These are phyloP conservation scores for Cephalopterus ornatus DNA, from an alignment of 2,113 vertebrate species.

Conservation along the genomic window DNA sequence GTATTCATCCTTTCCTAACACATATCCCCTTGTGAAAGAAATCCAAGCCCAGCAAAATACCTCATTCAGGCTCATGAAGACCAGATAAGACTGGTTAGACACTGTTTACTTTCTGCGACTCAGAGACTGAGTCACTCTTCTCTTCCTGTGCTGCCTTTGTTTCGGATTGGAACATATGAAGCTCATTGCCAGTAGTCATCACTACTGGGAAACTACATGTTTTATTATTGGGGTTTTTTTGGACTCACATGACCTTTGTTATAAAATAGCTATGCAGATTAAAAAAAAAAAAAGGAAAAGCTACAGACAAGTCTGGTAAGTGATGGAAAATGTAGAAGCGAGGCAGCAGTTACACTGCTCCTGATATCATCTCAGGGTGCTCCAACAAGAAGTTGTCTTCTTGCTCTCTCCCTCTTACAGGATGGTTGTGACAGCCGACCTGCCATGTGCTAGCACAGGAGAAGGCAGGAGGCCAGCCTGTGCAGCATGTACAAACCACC, in stretches of 20 bases:
- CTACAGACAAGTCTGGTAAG: not conserved
- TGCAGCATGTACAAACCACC: not conserved
- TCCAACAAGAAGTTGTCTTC: not conserved
- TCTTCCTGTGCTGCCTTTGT: constrained; percentile 51
- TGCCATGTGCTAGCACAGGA: not conserved
- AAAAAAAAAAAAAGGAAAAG: not conserved
- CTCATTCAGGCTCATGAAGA: not conserved
- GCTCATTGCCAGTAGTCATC: constrained; percentile 31
- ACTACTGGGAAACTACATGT: constrained; percentile 21
- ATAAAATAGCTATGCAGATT: not conserved
- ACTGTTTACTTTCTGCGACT: constrained; percentile 19
- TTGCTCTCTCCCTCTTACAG: not conserved
- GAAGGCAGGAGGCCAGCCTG: not conserved
- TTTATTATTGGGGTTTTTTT: constrained; percentile 15
- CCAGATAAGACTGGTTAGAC: constrained; percentile 33
- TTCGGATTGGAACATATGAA: constrained; percentile 31
- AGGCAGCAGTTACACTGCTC: not conserved
- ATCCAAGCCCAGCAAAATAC: not conserved
- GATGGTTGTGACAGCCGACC: not conserved
- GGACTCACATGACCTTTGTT: not conserved
- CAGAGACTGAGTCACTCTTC: constrained; percentile 41
- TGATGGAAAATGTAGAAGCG: not conserved
- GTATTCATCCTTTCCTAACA: not conserved
- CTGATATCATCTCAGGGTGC: not conserved
- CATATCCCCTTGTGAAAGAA: not conserved